Percentiles rank a stretch among this genome's conserved stretches.
Conservation (phyloP, 2,113 vertebrate species). For the Paralichthys olivaceus region DNA sequence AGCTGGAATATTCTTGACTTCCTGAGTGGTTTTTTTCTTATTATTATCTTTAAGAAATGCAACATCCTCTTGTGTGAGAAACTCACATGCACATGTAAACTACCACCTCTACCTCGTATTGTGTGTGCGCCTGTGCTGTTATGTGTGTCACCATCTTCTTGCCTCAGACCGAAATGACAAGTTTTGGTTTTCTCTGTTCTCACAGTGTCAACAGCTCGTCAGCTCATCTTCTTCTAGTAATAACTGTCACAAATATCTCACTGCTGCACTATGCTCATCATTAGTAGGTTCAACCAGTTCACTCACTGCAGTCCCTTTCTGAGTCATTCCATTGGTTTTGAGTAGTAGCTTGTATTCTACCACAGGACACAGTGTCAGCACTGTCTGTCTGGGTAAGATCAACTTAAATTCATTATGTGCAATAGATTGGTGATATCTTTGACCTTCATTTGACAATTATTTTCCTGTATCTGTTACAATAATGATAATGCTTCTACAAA, state of each 20-base stretch:
- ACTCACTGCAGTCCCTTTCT: slow-evolving; percentile 48
- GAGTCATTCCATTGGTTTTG: slow-evolving; percentile 63
- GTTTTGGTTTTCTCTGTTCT: slow-evolving; percentile 58
- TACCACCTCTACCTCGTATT: slow-evolving; percentile 16
- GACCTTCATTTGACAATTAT: background rate
- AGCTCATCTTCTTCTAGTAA: slow-evolving; percentile 49
- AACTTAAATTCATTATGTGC: background rate
- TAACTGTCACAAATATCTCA: slow-evolving; percentile 34
- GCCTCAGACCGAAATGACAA: slow-evolving; percentile 27
- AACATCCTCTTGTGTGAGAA: slow-evolving; percentile 6
- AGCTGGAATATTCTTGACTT: background rate
- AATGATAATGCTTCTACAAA: too few relatives aligned
- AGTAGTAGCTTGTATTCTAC: slow-evolving; percentile 45
- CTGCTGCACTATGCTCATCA: slow-evolving; percentile 8
- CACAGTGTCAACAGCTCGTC: slow-evolving; percentile 26
- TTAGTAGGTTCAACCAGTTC: slow-evolving; percentile 27
- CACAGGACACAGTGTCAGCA: slow-evolving; percentile 21
- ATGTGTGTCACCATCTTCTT: background rate
- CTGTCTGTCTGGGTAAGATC: slow-evolving; percentile 12
- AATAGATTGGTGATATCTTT: background rate
- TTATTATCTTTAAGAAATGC: too few relatives aligned
- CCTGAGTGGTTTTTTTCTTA: background rate
- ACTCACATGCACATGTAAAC: slow-evolving; percentile 35
- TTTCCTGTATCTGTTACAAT: background rate
- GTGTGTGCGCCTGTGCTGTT: background rate